These are phyloP conservation scores for Strigamia crassipes DNA, from an alignment of 2,888 invertebrate genomes.

Conservation along the genomic window DNA sequence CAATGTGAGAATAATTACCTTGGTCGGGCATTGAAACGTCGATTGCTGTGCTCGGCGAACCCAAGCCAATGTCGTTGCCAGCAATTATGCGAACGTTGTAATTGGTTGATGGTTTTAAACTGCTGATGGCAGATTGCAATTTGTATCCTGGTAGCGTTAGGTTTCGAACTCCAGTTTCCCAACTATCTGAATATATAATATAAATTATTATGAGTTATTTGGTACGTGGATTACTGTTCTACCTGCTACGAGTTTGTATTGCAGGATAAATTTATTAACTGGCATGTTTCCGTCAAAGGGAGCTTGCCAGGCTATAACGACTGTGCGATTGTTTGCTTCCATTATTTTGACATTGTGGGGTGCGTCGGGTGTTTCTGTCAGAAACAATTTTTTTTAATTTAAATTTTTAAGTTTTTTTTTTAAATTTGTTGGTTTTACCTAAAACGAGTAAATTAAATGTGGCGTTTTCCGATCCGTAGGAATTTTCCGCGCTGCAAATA, in stretches of 20 bases:
- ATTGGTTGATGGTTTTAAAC: neutral
- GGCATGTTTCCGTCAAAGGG: neutral
- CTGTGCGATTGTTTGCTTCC: neutral
- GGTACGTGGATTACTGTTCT: no score
- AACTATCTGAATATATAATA: neutral
- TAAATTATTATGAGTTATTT: neutral
- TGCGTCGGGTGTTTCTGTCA: neutral
- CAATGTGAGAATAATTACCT: no score
- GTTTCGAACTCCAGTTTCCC: neutral
- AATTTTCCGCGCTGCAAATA: slow-evolving; percentile 1
- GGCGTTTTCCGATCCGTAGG: neutral
- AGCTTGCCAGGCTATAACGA: neutral
- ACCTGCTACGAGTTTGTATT: neutral
- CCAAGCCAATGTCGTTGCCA: neutral
- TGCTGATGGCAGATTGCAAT: neutral
- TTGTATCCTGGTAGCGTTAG: neutral
- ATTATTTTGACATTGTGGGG: neutral
- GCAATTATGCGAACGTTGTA: neutral
- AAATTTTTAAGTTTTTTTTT: no score
- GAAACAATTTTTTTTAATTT: no score
- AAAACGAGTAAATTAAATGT: neutral
- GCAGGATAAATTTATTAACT: neutral
- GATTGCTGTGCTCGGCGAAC: neutral
- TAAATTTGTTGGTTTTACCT: neutral
- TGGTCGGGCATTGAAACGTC: neutral